Conservation (phyloP, 1,140 invertebrate genomes). For the Drosophila hydei region DNA sequence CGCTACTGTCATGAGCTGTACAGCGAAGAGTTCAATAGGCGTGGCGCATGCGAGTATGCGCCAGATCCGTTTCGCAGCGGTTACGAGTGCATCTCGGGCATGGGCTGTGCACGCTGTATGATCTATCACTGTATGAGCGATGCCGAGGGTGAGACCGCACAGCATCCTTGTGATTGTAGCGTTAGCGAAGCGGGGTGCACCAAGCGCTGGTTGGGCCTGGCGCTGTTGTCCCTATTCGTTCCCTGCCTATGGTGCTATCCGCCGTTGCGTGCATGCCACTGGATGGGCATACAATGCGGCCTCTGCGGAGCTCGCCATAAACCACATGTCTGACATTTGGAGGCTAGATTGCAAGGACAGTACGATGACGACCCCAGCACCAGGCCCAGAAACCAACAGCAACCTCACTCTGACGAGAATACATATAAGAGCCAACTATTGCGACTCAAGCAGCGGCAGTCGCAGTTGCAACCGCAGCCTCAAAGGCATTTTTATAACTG, state of each 20-base stretch:
- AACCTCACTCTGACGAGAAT: constrained; percentile 31
- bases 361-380: constrained; percentile 73
- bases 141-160: constrained; percentile 90
- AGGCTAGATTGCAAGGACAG: constrained; percentile 83
- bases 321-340: constrained; percentile 85
- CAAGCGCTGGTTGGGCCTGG: constrained; percentile 92
- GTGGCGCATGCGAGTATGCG: constrained; percentile 94
- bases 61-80: constrained; percentile 92
- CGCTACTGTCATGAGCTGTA: constrained; percentile 90
- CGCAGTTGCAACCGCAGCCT: constrained; percentile 51
- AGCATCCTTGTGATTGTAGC: constrained; percentile 91
- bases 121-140: constrained; percentile 97
- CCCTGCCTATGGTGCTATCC: constrained; percentile 97
- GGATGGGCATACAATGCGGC: constrained; percentile 90
- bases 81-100: constrained; percentile 93
- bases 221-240: constrained; percentile 93
- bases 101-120: constrained; percentile 93
- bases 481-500: constrained; percentile 74
- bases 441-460: constrained; percentile 57
- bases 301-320: constrained; percentile 93
- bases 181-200: constrained; percentile 85
- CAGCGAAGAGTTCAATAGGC: constrained; percentile 90
- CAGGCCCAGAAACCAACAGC: constrained; percentile 69
- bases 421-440: constrained; percentile 58
- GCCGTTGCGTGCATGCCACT: constrained; percentile 92